Evolutionary conservation across 2,888 invertebrate genomes (phyloP), one percentile per base, ranked within the genome.

Genomic region (Anticlea derivata): DNA sequence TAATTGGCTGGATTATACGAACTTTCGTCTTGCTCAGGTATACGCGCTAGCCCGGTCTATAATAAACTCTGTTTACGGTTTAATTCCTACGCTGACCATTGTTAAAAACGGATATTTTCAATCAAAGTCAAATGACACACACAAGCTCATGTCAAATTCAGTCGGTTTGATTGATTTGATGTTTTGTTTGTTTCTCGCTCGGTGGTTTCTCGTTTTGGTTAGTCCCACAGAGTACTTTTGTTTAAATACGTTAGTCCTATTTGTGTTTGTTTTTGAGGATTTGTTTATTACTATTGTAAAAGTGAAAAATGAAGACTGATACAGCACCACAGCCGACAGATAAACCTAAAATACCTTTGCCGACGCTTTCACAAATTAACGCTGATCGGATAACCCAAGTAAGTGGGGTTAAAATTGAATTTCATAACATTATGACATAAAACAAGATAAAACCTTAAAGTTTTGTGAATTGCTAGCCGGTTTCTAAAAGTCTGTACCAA

Each of bases 331-430:
- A 56, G 24, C 52, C 80, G 13, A 63, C 77, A 7, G 87, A 88
- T 47, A 89, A 90, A 69, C 81, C 86, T 10, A 92, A 92, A 83
- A 82, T 92, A 70, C 92, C 94, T 7, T 92, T 94, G 37, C 95
- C 95, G 7, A 98, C 98, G 0, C 94, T 98, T 20, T 95, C 97
- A 55, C 98, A 98, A 86, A 96, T 98, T 45, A 97, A 96, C 82
- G 92, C 96, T 0, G 98, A 98, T 78, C 92, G 95, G 75, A 96
- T 98, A 65, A 98, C 97, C 61, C 95, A 96, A 92, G 96, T 96
- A 91, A 80, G 82, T 75, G 60, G 78, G 80, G 78, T 78, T 78
- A 78, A 65, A 35, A 45, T 51, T 38, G 20, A 29, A 58, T 65
- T 66, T 73, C 63, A 65, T 62, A 68, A 67, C 57, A 68, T 63